Evolutionary conservation across 2,888 invertebrate genomes (phyloP).

Genomic region (Lamellibrachia columna): DNA sequence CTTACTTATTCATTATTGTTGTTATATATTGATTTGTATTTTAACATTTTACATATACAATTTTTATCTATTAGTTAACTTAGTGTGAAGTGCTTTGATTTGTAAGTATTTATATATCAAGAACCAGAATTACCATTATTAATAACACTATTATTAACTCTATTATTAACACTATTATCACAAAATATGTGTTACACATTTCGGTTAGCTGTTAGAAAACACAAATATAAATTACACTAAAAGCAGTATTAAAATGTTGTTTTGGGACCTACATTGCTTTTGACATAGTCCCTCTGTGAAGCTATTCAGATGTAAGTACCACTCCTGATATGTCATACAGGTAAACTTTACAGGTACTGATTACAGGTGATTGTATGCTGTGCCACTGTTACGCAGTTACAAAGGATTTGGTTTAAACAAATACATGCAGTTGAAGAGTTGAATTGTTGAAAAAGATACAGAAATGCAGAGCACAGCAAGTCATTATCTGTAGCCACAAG

Average conservation of each 20-base stretch:
- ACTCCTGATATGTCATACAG: not conserved
- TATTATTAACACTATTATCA: not conserved
- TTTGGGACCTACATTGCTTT: not conserved
- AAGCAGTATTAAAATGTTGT: not conserved
- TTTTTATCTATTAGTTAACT: no score
- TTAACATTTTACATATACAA: no score
- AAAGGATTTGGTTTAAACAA: not conserved
- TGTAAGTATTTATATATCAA: no score
- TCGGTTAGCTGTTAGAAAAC: no score
- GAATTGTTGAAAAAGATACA: not conserved
- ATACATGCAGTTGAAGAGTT: not conserved
- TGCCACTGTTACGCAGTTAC: not conserved
- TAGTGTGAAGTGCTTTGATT: no score
- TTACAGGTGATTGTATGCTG: not conserved
- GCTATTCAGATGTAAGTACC: not conserved
- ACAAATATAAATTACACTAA: not conserved
- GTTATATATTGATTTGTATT: no score
- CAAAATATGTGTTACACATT: no score
- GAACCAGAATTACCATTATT: no score
- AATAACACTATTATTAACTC: no score
- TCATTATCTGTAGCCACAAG: not conserved
- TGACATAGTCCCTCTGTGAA: not conserved
- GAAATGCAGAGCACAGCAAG: not conserved
- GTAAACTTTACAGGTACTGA: not conserved
- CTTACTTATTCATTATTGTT: no score